Conservation (phyloP, 1,140 invertebrate genomes). For the Drosophila subobscura region DNA sequence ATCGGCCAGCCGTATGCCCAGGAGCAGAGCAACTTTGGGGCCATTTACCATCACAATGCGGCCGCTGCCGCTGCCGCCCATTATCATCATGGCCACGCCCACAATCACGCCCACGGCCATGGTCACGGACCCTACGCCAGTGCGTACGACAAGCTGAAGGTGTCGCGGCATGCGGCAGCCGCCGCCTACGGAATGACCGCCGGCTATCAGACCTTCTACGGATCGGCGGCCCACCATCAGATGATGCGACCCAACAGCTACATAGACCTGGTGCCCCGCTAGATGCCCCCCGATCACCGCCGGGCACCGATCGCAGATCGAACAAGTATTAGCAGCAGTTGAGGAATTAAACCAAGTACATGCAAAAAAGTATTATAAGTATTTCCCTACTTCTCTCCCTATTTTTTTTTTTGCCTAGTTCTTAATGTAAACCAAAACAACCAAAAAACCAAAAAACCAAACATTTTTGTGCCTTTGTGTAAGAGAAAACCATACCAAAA, state of each 20-base stretch:
- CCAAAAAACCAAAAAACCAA: slow-evolving; percentile 1
- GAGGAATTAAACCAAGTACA: slow-evolving; percentile 28
- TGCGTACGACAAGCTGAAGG: slow-evolving; percentile 82
- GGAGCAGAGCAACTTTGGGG: slow-evolving; percentile 85
- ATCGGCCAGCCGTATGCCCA: slow-evolving; percentile 84
- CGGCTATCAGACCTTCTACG: slow-evolving; percentile 78
- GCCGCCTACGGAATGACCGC: slow-evolving; percentile 69
- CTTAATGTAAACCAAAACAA: slow-evolving; percentile 34
- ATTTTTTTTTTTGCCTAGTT: slow-evolving; percentile 39
- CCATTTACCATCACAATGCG: slow-evolving; percentile 84
- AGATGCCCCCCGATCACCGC: background rate
- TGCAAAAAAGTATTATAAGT: slow-evolving; percentile 69
- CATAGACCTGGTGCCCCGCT: slow-evolving; percentile 81
- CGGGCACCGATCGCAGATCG: background rate
- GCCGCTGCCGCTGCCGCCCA: slow-evolving; percentile 48
- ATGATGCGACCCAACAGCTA: slow-evolving; percentile 82
- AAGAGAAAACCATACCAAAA: too few relatives aligned
- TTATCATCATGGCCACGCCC: slow-evolving; percentile 62
- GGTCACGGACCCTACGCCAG: slow-evolving; percentile 63
- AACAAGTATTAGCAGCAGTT: slow-evolving; percentile 47
- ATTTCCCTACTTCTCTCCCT: slow-evolving; percentile 37
- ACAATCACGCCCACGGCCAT: slow-evolving; percentile 61
- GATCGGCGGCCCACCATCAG: slow-evolving; percentile 74
- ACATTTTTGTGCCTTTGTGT: slow-evolving; percentile 30
- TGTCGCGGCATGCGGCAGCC: slow-evolving; percentile 66